Conservation (phyloP, 2,888 invertebrate species). For the Sipunculus nudus region DNA sequence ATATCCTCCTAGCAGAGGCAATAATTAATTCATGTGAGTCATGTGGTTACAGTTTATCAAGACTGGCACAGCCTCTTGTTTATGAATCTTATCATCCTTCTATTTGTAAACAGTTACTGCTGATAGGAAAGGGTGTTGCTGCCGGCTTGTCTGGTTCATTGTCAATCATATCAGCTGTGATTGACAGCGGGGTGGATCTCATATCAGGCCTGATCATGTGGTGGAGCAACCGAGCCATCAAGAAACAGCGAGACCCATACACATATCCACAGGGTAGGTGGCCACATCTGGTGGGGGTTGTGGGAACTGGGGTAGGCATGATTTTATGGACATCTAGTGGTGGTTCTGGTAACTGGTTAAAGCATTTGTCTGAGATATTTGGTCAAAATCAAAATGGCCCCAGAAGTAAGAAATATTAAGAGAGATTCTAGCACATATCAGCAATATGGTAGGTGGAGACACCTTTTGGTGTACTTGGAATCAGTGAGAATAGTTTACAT, state of each 20-base stretch:
- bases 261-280: constrained; percentile 66
- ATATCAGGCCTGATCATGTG: constrained; percentile 66
- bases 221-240: constrained; percentile 64
- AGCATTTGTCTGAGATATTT: too few species aligned
- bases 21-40: background rate
- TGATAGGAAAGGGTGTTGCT: constrained; percentile 66
- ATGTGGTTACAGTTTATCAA: background rate
- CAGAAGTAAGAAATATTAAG: too few species aligned
- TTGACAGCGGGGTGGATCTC: constrained; percentile 68
- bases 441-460: too few species aligned
- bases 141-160: constrained; percentile 68
- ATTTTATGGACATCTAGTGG: too few species aligned
- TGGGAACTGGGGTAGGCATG: background rate
- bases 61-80: too few species aligned
- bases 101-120: constrained; percentile 50
- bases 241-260: constrained; percentile 65
- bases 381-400: too few species aligned
- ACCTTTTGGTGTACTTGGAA: too few species aligned
- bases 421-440: too few species aligned
- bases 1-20: background rate
- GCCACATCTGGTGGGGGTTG: too few species aligned
- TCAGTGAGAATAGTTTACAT: too few species aligned
- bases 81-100: too few species aligned
- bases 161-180: constrained; percentile 68
- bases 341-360: too few species aligned